A percentile compares a stretch with the other conserved stretches of the same genome.
These are phyloP conservation scores for Fissipunctia ypsillon DNA, from an alignment of 2,888 invertebrate species.

Conservation along the genomic window DNA sequence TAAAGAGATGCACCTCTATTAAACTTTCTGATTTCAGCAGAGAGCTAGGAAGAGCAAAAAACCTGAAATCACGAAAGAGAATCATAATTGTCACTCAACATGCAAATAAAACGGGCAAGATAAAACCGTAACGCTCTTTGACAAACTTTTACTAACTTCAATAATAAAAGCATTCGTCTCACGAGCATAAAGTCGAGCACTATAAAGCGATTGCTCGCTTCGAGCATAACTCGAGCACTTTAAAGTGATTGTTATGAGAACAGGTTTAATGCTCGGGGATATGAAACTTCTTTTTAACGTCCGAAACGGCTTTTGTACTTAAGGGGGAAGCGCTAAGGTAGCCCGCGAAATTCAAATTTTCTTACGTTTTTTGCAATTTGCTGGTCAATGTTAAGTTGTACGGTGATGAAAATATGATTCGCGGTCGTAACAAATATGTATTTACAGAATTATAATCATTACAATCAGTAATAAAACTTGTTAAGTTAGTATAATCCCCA, in stretches of 20 bases:
- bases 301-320: constrained; percentile 42
- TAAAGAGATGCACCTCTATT: not conserved
- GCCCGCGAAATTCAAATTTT: no score
- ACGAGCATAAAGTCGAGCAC: constrained; percentile 60
- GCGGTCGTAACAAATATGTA: no score
- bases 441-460: no score
- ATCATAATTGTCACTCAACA: constrained; percentile 41
- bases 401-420: no score
- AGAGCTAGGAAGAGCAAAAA: constrained; percentile 3
- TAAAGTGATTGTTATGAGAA: constrained; percentile 55
- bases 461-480: no score
- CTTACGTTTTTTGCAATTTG: no score
- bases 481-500: no score
- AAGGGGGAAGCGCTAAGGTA: no score
- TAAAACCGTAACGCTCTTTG: constrained; percentile 58
- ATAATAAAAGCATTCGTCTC: constrained; percentile 64
- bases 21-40: not conserved
- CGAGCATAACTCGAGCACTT: constrained; percentile 54
- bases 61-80: constrained; percentile 17
- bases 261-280: constrained; percentile 53
- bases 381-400: no score
- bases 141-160: constrained; percentile 63
- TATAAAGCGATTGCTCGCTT: constrained; percentile 60
- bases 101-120: constrained; percentile 56
- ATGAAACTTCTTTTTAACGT: constrained; percentile 57